Percentiles rank a stretch among this genome's conserved stretches.
phyloP scores from a whole-genome alignment of 2,888 invertebrate species.

The Ichneumoninae sp. region DNA sequence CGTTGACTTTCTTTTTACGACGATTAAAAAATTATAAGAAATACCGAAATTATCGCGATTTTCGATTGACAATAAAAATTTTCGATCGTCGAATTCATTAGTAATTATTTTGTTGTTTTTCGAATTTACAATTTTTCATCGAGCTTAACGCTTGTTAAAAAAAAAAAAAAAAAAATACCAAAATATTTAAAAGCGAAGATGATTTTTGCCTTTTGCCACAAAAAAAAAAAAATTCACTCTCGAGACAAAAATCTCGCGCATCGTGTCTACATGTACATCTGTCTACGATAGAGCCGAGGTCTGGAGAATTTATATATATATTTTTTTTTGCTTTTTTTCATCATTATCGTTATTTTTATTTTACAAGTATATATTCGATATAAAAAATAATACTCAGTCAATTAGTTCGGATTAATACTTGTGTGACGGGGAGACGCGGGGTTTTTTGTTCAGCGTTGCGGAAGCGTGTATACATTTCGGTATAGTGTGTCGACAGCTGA shows the following conservation, averaged over 20 bases:
- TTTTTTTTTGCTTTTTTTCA: constrained; percentile 37
- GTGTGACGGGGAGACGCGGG: constrained; percentile 73
- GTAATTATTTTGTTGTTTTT: too few species aligned
- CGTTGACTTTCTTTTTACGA: background rate
- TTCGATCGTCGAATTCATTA: too few species aligned
- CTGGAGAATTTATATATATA: constrained; percentile 6
- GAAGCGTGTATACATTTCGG: constrained; percentile 67
- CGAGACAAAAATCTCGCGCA: constrained; percentile 38
- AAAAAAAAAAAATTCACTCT: constrained; percentile 14
- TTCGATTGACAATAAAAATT: too few species aligned
- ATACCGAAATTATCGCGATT: background rate
- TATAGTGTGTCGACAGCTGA: constrained; percentile 35
- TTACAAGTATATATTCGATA: constrained; percentile 73
- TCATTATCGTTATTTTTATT: constrained; percentile 65
- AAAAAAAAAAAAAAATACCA: background rate
- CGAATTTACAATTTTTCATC: too few species aligned
- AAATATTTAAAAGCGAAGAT: background rate
- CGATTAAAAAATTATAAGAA: background rate
- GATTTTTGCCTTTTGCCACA: background rate
- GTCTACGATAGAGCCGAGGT: constrained; percentile 24
- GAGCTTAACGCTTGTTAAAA: background rate
- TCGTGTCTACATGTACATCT: background rate
- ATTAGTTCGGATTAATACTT: constrained; percentile 81
- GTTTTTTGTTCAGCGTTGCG: constrained; percentile 62
- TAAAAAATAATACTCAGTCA: constrained; percentile 83